Base-by-base conservation (phyloP, 2,797 vertebrate genomes). In the Ctenochaetus hawaiiensis region DNA sequence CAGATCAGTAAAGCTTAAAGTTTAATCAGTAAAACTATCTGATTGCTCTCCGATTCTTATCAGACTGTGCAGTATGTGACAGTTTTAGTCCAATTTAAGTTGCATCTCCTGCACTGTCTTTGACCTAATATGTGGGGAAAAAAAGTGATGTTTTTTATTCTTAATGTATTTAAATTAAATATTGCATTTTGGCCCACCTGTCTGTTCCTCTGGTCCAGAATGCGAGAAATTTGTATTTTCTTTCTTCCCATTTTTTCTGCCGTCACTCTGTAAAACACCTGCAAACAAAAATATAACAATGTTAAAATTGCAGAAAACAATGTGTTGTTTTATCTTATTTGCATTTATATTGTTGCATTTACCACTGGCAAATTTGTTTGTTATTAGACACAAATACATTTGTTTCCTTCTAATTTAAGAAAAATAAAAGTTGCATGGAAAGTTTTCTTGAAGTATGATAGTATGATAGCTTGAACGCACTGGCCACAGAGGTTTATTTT, bases 191-290 rank as follows among this genome's bases (percentile, higher is more conserved):
- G 16, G 12, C 90, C 54, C 74, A 98, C 98, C 96, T 99, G 97
- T 30, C 98, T 94, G 74, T 99, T 99, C 79, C 98, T 87, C 81
- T 98, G 97, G 82, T 99, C 98, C 89, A 97, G 75, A 74, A 99
- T 99, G 3, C 97, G 96, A 34, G 97, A 97, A 82, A 99, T 99
- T 90, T 99, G 98, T 81, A 99, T 99, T 91, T 99, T 99, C 92
- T 98, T 99, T 81, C 98, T 92, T 44, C 97, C 98, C 98, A 99
- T 99, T 26, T 87, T 93, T 2, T 17, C 75, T 48, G 65, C 20
- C 4, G 56, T 76, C 17, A 52, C 44, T 78, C 68, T 78, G 44
- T 13, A 51, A 59, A 60, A 79, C 58, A 78, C 71, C 91, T 89
- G 81, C 44, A 7, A 73, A 68, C 73, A 23, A 70, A 74, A 17